These are phyloP conservation scores for Dryobota labecula DNA, from an alignment of 2,888 invertebrate species.

Conservation along the genomic window DNA sequence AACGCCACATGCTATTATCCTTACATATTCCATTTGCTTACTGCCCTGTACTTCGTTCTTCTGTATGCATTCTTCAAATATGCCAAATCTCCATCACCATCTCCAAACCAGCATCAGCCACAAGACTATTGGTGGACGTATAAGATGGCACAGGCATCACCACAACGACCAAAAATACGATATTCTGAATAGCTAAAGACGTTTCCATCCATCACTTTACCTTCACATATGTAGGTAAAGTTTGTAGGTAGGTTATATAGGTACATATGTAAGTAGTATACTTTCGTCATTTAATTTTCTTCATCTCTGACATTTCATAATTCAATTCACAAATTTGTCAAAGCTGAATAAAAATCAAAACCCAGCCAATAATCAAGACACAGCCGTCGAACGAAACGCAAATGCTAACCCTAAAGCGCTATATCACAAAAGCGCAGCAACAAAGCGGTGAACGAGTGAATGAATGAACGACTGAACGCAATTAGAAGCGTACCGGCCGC, in stretches of 20 bases:
- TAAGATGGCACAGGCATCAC: not conserved
- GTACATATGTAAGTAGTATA: not conserved
- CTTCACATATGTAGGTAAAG: too few relatives aligned
- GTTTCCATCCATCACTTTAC: not conserved
- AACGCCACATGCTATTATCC: too few relatives aligned
- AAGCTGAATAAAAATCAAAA: conserved; percentile 14
- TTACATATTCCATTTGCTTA: not conserved
- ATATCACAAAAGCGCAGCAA: conserved; percentile 69
- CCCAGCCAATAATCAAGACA: conserved; percentile 17
- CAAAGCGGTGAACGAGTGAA: conserved; percentile 68
- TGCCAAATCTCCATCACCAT: not conserved
- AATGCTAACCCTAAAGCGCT: conserved; percentile 47
- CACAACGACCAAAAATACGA: not conserved
- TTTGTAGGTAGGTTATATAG: not conserved
- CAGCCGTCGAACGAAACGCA: conserved; percentile 22
- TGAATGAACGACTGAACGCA: conserved; percentile 72
- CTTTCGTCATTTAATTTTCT: not conserved
- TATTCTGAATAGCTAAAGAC: not conserved
- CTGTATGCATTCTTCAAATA: not conserved
- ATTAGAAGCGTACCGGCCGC: conserved; percentile 76
- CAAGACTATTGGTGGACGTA: too few relatives aligned
- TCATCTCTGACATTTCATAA: not conserved
- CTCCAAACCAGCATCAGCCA: too few relatives aligned
- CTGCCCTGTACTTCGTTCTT: not conserved
- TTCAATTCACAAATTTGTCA: conserved; percentile 11